Conservation (phyloP, 2,797 vertebrate genomes). For the Propithecus perrieri region DNA sequence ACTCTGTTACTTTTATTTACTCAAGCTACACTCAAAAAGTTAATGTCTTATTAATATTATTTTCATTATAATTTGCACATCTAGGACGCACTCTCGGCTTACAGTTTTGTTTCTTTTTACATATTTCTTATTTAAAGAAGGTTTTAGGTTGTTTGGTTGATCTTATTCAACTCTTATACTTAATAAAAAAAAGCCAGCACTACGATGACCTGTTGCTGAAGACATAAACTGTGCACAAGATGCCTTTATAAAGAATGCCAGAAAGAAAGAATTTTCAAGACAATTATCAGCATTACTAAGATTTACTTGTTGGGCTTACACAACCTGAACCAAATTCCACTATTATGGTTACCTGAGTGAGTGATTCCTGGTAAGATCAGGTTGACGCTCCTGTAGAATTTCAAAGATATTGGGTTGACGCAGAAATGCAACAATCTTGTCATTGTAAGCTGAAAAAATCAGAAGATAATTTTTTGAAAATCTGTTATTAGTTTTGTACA, state of each 20-base stretch:
- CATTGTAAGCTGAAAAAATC: constrained; percentile 93
- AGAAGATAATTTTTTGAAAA: background rate
- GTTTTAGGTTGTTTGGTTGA: background rate
- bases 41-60: background rate
- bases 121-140: background rate
- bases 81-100: background rate
- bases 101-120: background rate
- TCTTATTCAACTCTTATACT: background rate
- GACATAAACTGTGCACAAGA: background rate
- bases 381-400: constrained; percentile 97
- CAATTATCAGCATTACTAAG: background rate
- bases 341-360: constrained; percentile 92
- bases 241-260: background rate
- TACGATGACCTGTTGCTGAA: background rate
- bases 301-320: background rate
- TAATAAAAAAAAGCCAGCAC: background rate
- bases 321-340: background rate
- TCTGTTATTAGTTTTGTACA: background rate
- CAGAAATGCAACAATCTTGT: constrained; percentile 99
- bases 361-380: constrained; percentile 96
- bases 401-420: constrained; percentile 98
- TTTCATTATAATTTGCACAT: background rate
- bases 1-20: background rate
- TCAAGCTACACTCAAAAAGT: background rate
- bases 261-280: constrained; percentile 7